Conservation (phyloP, 2,797 vertebrate species). For the Lateolabrax maculatus region DNA sequence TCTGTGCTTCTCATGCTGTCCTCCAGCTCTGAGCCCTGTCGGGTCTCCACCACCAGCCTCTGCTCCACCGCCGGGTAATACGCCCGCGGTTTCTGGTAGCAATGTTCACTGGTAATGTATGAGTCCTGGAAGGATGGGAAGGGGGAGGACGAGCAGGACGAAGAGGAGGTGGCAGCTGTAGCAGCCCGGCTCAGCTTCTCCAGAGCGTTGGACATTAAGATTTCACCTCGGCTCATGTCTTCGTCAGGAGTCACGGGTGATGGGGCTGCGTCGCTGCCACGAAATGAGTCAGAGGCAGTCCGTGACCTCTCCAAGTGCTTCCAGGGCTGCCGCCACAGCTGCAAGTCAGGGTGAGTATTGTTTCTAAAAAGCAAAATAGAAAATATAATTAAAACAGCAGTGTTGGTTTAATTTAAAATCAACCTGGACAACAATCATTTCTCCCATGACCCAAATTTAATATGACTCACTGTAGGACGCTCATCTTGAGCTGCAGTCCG, state of each 20-base stretch:
- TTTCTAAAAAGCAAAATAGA: conserved; percentile 80
- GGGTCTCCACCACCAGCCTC: conserved; percentile 94
- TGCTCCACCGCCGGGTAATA: conserved; percentile 96
- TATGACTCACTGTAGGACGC: conserved; percentile 92
- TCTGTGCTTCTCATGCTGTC: conserved; percentile 91
- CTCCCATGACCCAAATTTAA: background rate
- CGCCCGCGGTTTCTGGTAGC: conserved; percentile 96
- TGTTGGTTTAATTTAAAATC: background rate
- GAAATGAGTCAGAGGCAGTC: conserved; percentile 73
- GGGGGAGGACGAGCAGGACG: conserved; percentile 73
- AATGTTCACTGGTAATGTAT: conserved; percentile 97
- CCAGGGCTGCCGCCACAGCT: conserved; percentile 96
- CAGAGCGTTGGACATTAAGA: conserved; percentile 86
- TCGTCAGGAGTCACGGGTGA: conserved; percentile 74
- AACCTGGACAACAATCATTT: background rate
- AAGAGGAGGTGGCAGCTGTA: conserved; percentile 70
- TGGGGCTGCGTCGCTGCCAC: conserved; percentile 60
- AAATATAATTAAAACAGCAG: background rate
- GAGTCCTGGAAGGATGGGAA: conserved; percentile 91
- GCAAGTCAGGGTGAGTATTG: conserved; percentile 92
- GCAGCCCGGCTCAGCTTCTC: conserved; percentile 86
- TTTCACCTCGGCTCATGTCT: conserved; percentile 79
- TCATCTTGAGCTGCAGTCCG: conserved; percentile 96
- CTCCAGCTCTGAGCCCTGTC: conserved; percentile 90
- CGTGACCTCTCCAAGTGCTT: conserved; percentile 88